Evolutionary conservation across 2,113 vertebrate species (phyloP).

Genomic region (Pitta sordida): DNA sequence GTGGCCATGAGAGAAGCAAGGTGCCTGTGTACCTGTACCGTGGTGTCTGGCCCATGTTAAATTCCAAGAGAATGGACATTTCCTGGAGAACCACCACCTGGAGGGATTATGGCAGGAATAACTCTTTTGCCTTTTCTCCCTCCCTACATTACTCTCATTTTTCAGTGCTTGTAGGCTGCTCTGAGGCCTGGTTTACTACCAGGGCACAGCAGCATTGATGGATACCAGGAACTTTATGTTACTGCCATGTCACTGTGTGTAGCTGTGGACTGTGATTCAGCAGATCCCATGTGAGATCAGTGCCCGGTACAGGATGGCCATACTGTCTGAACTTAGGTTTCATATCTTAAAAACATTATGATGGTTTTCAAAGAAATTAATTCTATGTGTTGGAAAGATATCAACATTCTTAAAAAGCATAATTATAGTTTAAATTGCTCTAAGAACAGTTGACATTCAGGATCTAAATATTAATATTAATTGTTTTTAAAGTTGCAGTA

Average conservation of each 20-base stretch:
- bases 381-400: not conserved
- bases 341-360: not conserved
- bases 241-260: not conserved
- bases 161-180: not conserved
- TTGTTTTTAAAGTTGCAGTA: not conserved
- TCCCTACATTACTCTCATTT: not conserved
- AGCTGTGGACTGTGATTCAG: not conserved
- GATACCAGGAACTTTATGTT: not conserved
- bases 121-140: not conserved
- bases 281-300: accelerated
- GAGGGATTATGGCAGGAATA: not conserved
- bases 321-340: not conserved
- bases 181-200: not conserved
- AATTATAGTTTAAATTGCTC: not conserved
- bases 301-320: not conserved
- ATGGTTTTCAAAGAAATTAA: not conserved
- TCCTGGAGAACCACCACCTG: not conserved
- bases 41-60: not conserved
- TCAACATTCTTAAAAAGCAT: not conserved
- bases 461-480: not conserved
- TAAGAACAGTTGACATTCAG: not conserved
- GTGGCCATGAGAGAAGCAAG: not conserved
- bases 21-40: not conserved
- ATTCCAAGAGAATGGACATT: not conserved
- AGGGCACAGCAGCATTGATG: accelerated